A percentile compares a stretch with the other conserved stretches of the same genome.
phyloP scores from a whole-genome alignment of 1,140 invertebrate genomes.

The Cylas formicarius region DNA sequence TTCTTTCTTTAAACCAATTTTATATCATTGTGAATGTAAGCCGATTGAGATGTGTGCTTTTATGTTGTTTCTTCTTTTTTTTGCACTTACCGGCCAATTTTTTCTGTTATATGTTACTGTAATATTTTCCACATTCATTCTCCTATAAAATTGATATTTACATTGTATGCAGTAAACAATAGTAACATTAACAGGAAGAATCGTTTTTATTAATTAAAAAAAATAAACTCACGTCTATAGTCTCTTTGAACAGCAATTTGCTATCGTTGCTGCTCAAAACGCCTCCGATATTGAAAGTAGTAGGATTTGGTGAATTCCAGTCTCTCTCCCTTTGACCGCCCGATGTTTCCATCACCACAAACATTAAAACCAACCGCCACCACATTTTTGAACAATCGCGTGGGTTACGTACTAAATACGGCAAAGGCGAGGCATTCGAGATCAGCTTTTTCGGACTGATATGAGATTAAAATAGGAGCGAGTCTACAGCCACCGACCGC shows the following conservation, averaged over 20 bases:
- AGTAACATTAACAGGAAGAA: background rate
- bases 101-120: too few species aligned
- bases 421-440: background rate
- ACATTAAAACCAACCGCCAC: conserved; percentile 11
- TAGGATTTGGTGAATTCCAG: conserved; percentile 51
- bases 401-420: background rate
- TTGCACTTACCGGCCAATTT: too few species aligned
- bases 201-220: too few species aligned
- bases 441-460: background rate
- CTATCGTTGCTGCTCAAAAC: conserved; percentile 78
- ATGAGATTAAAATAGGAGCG: too few species aligned
- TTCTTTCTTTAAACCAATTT: too few species aligned
- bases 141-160: too few species aligned
- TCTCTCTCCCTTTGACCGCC: conserved; percentile 12
- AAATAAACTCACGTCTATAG: conserved; percentile 64
- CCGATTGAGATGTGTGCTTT: too few species aligned
- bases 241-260: conserved; percentile 67
- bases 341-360: conserved; percentile 2
- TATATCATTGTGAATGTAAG: too few species aligned
- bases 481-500: too few species aligned
- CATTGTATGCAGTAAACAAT: background rate
- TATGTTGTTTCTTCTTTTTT: too few species aligned
- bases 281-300: conserved; percentile 79
- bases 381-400: background rate
- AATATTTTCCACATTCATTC: too few species aligned